A percentile compares a stretch with the other conserved stretches of the same genome.
Conservation (phyloP, 2,888 invertebrate species). For the Lymantria monacha region DNA sequence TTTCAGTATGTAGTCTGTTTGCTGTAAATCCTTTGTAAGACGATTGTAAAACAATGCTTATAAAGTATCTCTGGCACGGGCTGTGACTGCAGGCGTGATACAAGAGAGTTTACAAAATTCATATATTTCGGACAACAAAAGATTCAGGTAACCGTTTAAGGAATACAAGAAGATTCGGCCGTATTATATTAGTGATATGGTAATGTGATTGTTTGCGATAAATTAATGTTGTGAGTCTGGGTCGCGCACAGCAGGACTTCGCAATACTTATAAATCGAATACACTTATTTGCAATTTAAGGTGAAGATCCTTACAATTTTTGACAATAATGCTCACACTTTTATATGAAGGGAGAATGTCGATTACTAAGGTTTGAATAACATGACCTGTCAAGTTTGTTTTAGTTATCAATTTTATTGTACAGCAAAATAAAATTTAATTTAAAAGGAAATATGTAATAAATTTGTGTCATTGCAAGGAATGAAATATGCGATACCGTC, state of each 20-base stretch:
- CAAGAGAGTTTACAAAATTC: constrained; percentile 67
- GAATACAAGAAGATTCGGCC: constrained; percentile 68
- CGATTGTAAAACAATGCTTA: constrained; percentile 64
- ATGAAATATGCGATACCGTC: no score
- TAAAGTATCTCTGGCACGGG: constrained; percentile 51
- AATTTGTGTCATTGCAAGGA: neutral
- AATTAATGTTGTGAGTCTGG: constrained; percentile 66
- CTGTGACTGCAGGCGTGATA: constrained; percentile 60
- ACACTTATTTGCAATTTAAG: constrained; percentile 44
- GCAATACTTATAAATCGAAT: constrained; percentile 59
- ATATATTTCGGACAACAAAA: constrained; percentile 78
- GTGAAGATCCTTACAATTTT: constrained; percentile 69
- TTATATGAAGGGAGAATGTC: neutral
- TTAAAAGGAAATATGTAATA: neutral
- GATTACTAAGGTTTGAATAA: no score
- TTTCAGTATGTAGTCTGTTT: constrained; percentile 41
- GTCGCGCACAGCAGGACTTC: constrained; percentile 65
- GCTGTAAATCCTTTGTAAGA: constrained; percentile 53
- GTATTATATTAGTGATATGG: constrained; percentile 79
- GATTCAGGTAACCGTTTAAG: constrained; percentile 77
- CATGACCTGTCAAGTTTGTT: no score
- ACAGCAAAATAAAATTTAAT: neutral
- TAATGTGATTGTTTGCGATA: constrained; percentile 80
- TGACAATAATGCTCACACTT: constrained; percentile 56
- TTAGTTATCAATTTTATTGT: no score